Evolutionary conservation across 2,888 invertebrate species (phyloP).

Genomic region (Zaprionus obscuricornis): DNA sequence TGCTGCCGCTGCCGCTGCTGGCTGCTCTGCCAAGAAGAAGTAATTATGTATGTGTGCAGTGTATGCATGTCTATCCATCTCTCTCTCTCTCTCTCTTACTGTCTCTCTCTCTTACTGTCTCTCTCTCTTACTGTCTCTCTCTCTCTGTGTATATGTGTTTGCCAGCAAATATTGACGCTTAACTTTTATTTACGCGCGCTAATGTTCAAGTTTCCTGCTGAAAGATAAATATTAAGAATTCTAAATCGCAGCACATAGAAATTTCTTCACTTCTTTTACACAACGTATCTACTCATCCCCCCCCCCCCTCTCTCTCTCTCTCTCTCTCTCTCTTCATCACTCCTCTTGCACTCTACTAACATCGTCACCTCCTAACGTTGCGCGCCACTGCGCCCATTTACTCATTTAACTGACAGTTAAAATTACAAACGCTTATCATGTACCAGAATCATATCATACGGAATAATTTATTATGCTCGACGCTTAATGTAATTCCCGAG

Average conservation of each 20-base stretch:
- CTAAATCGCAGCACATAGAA: conserved; percentile 63
- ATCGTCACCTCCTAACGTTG: too few species aligned
- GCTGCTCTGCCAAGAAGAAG: conserved; percentile 35
- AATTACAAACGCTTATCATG: conserved; percentile 78
- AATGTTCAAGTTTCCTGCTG: conserved; percentile 74
- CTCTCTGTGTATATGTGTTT: conserved; percentile 21
- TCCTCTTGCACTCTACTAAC: conserved; percentile 18
- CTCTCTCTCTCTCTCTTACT: too few species aligned
- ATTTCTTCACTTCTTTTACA: background rate
- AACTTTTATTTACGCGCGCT: conserved; percentile 75
- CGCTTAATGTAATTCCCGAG: conserved; percentile 77
- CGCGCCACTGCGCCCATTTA: conserved; percentile 50
- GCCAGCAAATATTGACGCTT: conserved; percentile 68
- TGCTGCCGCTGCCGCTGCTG: too few species aligned
- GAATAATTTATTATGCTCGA: conserved; percentile 76
- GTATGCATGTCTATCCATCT: conserved; percentile 18
- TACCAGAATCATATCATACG: conserved; percentile 78
- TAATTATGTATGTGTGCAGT: conserved; percentile 50
- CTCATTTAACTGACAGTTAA: conserved; percentile 78
- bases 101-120: too few species aligned
- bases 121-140: too few species aligned
- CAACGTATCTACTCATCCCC: background rate
- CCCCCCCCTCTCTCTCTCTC: background rate
- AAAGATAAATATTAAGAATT: conserved; percentile 76
- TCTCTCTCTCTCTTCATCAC: conserved; percentile 1